Evolutionary conservation across 2,797 vertebrate genomes (phyloP), one percentile per base, ranked within the genome.

Genomic region (Masticophis lateralis): DNA sequence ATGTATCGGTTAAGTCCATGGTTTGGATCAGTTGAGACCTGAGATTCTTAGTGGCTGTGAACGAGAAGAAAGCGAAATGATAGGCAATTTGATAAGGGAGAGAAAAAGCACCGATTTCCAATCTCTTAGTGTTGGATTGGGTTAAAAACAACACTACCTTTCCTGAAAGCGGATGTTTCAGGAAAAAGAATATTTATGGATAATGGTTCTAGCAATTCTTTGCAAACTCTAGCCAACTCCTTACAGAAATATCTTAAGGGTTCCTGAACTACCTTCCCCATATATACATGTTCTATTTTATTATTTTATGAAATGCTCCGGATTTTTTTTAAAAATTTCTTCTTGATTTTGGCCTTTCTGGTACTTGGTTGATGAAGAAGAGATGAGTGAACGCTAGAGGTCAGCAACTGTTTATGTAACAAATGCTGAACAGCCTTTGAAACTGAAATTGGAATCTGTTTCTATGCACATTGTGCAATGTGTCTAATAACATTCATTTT

Each of bases 381-480:
- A 43, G 13, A 28, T 3, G 47, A 43, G 56, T 28, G 4, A n/a
- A 94, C 96, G 90, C 96, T 95, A 97, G 97, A 47, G 96, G 97
- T 97, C 96, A 96, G 96, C 94, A 97, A 32, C 69, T 90, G 55
- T 90, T 93, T 91, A 94, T 63, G 69, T 93, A 89, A 1, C 32
- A 87, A 11, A 47, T 43, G 37, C 13, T 0, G 47, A 92, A 0
- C 53, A 56, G 18, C 28, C 87, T 22, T 28, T 14, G 5, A n/a
- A 37, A 57, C 10, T 83, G 9, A 83, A 28, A 22, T 88, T 4
- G 60, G 57, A 79, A 56, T 63, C 43, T 37, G 20, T 22, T 66
- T 89, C 25, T 66, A 4, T 16, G 28, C 43, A 20, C 9, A 2
- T 14, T 55, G 57, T n/a, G 37, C 53, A 83, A 25, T 10, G 37